A percentile compares a stretch with the other conserved stretches of the same genome.
Evolutionary conservation across 1,140 invertebrate genomes (phyloP).

Genomic region (Aplysia californica): DNA sequence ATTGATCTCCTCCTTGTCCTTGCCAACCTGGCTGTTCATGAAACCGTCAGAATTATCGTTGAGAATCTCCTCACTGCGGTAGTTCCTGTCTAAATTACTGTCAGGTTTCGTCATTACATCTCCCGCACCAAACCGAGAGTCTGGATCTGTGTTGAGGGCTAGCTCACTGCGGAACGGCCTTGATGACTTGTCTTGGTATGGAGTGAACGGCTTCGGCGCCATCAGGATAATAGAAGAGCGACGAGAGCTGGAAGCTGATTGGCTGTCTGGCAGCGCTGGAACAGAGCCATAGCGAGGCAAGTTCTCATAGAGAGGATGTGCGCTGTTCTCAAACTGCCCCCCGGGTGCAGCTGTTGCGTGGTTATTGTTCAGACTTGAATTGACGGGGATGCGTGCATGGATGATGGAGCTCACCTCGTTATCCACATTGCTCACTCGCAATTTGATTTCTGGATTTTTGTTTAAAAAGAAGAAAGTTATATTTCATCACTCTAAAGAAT

Average conservation of each 20-base stretch:
- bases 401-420: slow-evolving; percentile 33
- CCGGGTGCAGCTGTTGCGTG: slow-evolving; percentile 13
- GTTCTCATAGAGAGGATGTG: slow-evolving; percentile 48
- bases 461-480: too few species aligned
- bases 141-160: slow-evolving; percentile 37
- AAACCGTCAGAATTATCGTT: too few species aligned
- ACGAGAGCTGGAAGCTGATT: slow-evolving; percentile 24
- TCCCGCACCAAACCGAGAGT: too few species aligned
- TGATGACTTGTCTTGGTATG: slow-evolving; percentile 32
- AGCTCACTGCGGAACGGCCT: slow-evolving; percentile 42
- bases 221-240: slow-evolving; percentile 39
- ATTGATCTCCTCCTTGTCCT: neutral
- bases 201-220: slow-evolving; percentile 51
- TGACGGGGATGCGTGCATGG: slow-evolving; percentile 35
- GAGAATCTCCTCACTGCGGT: slow-evolving; percentile 2
- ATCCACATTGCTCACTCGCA: slow-evolving; percentile 35
- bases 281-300: slow-evolving; percentile 35
- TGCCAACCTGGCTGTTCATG: neutral
- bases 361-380: slow-evolving; percentile 4
- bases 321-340: slow-evolving; percentile 8
- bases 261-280: neutral
- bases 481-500: too few species aligned
- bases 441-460: slow-evolving; percentile 27
- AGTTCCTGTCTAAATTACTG: neutral
- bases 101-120: too few species aligned